These are phyloP conservation scores for Chrysopilus asiliformis DNA, from an alignment of 2,888 invertebrate genomes.

Conservation along the genomic window DNA sequence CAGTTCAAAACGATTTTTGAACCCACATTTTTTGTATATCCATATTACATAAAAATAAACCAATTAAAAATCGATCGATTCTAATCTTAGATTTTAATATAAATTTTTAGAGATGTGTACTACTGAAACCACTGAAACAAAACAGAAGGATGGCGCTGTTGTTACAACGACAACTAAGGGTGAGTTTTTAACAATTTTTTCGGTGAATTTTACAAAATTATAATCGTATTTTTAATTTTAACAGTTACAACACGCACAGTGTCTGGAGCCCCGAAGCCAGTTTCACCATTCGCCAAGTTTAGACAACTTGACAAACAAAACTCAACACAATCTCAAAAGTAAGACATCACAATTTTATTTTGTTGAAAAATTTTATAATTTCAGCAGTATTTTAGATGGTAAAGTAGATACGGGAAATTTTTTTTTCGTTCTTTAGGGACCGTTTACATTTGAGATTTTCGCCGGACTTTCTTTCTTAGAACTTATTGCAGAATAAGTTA, in stretches of 20 bases:
- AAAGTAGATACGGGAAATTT: no score
- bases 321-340: slow-evolving; percentile 66
- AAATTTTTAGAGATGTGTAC: slow-evolving; percentile 20
- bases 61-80: no score
- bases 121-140: slow-evolving; percentile 38
- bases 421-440: no score
- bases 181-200: slow-evolving; percentile 18
- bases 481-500: no score
- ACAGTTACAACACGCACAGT: slow-evolving; percentile 39
- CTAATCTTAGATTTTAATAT: slow-evolving; percentile 1
- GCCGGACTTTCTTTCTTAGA: no score
- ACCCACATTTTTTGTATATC: no score
- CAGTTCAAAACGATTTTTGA: no score
- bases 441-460: no score
- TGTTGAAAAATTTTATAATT: no score
- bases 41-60: no score
- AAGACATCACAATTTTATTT: slow-evolving; percentile 28
- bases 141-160: slow-evolving; percentile 43
- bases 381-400: no score
- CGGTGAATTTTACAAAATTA: slow-evolving; percentile 3
- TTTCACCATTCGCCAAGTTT: slow-evolving; percentile 84
- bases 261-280: slow-evolving; percentile 46
- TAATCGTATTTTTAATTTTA: slow-evolving; percentile 9
- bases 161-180: slow-evolving; percentile 49
- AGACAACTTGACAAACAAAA: slow-evolving; percentile 81